phyloP scores from a whole-genome alignment of 2,113 vertebrate genomes.

The Blennius ocellaris region DNA sequence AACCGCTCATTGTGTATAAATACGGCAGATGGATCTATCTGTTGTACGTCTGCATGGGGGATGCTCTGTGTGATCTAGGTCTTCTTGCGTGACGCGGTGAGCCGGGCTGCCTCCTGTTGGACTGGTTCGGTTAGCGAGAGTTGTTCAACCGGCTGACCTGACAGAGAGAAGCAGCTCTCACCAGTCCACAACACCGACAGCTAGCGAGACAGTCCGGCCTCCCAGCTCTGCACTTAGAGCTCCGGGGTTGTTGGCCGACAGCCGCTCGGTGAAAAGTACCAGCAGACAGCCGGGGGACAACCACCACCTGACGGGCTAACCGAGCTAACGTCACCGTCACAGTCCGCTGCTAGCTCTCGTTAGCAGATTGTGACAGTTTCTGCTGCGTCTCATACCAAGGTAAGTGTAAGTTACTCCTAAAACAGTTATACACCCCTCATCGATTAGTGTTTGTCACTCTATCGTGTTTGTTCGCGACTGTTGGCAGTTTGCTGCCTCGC shows the following conservation, averaged over 20 bases:
- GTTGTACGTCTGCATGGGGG: too few species aligned
- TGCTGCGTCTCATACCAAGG: conserved; percentile 56
- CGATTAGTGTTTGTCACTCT: not conserved
- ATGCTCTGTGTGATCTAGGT: conserved; percentile 9
- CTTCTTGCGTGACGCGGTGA: conserved; percentile 17
- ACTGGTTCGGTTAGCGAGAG: conserved; percentile 58
- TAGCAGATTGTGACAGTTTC: conserved; percentile 46
- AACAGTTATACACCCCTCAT: too few species aligned
- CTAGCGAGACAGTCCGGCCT: not conserved
- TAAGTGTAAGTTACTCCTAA: conserved; percentile 61
- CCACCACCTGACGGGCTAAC: conserved; percentile 59
- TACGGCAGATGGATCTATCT: too few species aligned
- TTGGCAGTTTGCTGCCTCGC: not conserved
- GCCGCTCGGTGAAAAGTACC: not conserved
- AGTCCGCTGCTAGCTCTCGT: conserved; percentile 46
- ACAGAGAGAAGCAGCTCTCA: not conserved
- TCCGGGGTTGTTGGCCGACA: not conserved
- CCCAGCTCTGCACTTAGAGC: not conserved
- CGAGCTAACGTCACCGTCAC: conserved; percentile 50
- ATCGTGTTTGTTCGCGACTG: not conserved
- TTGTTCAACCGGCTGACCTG: conserved; percentile 57
- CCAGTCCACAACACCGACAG: not conserved
- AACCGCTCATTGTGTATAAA: too few species aligned
- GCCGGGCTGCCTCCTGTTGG: not conserved
- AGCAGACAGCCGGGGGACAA: not conserved